Evolutionary conservation across 2,113 vertebrate genomes (phyloP), one percentile per base, ranked within the genome.

Genomic region (Okapia johnstoni): DNA sequence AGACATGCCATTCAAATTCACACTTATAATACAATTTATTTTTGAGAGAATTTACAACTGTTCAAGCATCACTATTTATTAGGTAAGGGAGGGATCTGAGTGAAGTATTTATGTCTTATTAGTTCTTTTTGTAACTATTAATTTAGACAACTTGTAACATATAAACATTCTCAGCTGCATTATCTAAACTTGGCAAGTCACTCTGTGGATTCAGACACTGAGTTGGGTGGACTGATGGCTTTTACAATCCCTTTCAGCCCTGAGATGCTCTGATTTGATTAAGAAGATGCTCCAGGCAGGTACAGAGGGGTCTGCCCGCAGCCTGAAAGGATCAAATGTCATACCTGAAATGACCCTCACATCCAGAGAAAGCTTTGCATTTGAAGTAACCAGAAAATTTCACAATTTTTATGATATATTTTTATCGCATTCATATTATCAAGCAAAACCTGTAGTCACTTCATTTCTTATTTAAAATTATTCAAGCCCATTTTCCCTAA

Each of bases 21-120:
- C 61, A 28, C 96, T 97, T 89, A 76, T 92, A 88, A 96, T 23
- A 25, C 54, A 86, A 58, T 97, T 92, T 70, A 46, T 97, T 50
- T 97, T 90, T 88, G 48, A 83, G 80, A 85, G 90, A 96, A 97
- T 97, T 92, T 96, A 97, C 96, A 98, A 61, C 90, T 52, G 54
- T 17, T 92, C 88, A 91, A 94, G 93, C 36, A 95, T 96, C 54
- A 70, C 9, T 96, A 66, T 73, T 97, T 92, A 97, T 85, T 58
- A 89, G 40, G 88, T 90, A 95, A 94, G 13, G 43, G 43, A 48
- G 55, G 10, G 61, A 57, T 0, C 0, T 85, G 83, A 94, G 79
- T 48, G 60, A 96, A 92, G 61, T 89, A 96, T 94, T 98, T 97
- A 92, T 66, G 46, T 88, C 85, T 81, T 96, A 93, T 88, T 95